These are phyloP conservation scores for Diabrotica balteata DNA, from an alignment of 2,888 invertebrate genomes.

Conservation along the genomic window DNA sequence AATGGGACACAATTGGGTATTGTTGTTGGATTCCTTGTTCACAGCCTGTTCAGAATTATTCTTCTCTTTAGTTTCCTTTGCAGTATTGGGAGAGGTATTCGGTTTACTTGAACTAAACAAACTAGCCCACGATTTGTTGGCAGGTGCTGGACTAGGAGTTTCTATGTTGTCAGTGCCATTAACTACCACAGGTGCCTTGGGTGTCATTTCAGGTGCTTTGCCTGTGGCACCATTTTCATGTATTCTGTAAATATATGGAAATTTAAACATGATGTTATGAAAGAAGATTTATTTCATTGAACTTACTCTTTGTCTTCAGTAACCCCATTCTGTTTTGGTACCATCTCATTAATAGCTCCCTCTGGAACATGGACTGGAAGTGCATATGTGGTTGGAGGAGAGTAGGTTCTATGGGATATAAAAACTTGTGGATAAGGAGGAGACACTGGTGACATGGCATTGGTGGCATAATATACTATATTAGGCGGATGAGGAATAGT, in stretches of 20 bases:
- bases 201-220: slow-evolving; percentile 1
- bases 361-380: slow-evolving; percentile 17
- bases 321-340: slow-evolving; percentile 13
- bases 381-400: slow-evolving; percentile 19
- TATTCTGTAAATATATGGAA: slow-evolving; percentile 2
- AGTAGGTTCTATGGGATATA: slow-evolving; percentile 28
- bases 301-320: slow-evolving; percentile 14
- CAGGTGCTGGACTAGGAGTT: slow-evolving; percentile 26
- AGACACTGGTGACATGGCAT: slow-evolving; percentile 29
- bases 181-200: slow-evolving; percentile 11
- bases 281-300: background rate
- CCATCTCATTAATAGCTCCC: background rate
- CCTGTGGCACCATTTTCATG: slow-evolving; percentile 4
- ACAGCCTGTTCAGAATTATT: slow-evolving; percentile 34
- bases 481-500: slow-evolving; percentile 22
- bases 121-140: slow-evolving; percentile 72
- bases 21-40: slow-evolving; percentile 39
- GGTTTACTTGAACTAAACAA: slow-evolving; percentile 61
- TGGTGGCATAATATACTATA: slow-evolving; percentile 29
- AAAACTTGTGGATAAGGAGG: slow-evolving; percentile 34
- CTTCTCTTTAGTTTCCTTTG: slow-evolving; percentile 26
- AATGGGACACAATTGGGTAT: slow-evolving; percentile 53
- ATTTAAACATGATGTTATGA: too few relatives aligned
- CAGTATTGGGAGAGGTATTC: slow-evolving; percentile 36
- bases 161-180: slow-evolving; percentile 29